Evolutionary conservation across 2,113 vertebrate genomes (phyloP).

Genomic region (Probosciger aterrimus): DNA sequence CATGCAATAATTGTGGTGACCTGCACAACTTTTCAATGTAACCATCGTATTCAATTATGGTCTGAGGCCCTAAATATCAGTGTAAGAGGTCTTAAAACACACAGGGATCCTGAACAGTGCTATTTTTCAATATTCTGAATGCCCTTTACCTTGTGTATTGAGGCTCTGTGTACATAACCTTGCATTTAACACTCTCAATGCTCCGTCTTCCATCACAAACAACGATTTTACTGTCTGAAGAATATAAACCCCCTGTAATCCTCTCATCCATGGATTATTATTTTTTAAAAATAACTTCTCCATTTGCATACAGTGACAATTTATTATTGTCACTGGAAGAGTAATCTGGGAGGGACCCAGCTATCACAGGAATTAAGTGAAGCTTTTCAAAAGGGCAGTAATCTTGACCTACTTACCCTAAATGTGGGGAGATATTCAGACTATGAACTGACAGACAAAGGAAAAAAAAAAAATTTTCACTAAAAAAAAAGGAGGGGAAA

Average conservation of each 20-base stretch:
- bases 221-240: not conserved
- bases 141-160: not conserved
- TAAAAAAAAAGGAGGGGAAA: not conserved
- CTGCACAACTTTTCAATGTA: not conserved
- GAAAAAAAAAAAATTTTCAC: slow-evolving; percentile 2
- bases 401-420: slow-evolving; percentile 54
- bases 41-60: not conserved
- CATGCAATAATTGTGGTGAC: not conserved
- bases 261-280: not conserved
- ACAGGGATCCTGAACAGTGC: not conserved
- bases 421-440: not conserved
- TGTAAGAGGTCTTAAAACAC: not conserved
- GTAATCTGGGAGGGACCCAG: slow-evolving; percentile 23
- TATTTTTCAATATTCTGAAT: not conserved
- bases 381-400: slow-evolving; percentile 12
- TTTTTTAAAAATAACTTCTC: not conserved
- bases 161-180: not conserved
- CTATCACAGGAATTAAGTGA: slow-evolving; percentile 45
- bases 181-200: not conserved
- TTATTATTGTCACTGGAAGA: not conserved
- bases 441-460: not conserved
- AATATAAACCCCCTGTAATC: slow-evolving; percentile 19
- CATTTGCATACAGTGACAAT: slow-evolving; percentile 46
- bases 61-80: not conserved
- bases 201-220: not conserved